Evolutionary conservation across 2,113 vertebrate species (phyloP).

Genomic region (Pipra filicauda): DNA sequence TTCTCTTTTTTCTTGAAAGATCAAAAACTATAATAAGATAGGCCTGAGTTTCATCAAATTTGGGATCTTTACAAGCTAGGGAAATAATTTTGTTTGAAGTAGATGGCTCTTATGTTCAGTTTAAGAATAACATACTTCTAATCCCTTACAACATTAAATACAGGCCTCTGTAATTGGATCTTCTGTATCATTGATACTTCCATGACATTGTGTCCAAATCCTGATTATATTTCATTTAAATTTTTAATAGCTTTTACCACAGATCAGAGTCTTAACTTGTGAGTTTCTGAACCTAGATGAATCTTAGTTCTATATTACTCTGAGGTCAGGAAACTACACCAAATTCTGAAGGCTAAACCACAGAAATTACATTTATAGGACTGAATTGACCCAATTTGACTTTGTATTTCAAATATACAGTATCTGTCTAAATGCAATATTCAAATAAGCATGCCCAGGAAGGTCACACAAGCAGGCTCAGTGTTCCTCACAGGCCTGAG

Average conservation of each 20-base stretch:
- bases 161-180: neutral
- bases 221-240: constrained; percentile 16
- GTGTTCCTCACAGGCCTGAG: fast-evolving
- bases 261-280: neutral
- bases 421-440: neutral
- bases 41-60: neutral
- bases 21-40: constrained; percentile 2
- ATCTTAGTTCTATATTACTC: neutral
- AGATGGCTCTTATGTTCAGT: neutral
- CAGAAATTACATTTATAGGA: neutral
- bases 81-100: constrained; percentile 27
- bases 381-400: neutral
- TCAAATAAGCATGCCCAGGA: neutral
- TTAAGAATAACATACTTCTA: neutral
- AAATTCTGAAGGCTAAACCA: neutral
- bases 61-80: neutral
- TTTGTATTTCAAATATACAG: neutral
- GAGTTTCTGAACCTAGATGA: neutral
- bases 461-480: neutral
- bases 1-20: constrained; percentile 11
- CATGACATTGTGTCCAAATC: neutral
- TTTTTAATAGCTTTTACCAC: neutral
- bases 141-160: neutral
- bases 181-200: constrained; percentile 1
- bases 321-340: neutral